Conservation (phyloP, 2,113 vertebrate genomes). For the Tauraco erythrolophus region DNA sequence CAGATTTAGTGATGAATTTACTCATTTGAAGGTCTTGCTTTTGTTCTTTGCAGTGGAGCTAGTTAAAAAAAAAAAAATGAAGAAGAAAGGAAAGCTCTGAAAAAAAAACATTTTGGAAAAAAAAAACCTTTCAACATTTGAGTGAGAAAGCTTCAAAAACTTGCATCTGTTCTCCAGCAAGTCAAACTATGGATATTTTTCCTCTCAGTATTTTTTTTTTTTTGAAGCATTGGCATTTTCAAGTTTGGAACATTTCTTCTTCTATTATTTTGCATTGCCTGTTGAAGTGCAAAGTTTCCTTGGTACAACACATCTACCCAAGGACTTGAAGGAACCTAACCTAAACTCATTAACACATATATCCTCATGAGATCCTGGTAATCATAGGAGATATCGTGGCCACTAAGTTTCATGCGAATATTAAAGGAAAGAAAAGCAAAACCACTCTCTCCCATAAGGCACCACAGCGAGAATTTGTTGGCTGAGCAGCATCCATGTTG, state of each 20-base stretch:
- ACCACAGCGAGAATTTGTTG: background rate
- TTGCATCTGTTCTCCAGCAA: constrained; percentile 14
- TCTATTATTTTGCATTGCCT: background rate
- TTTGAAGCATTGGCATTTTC: background rate
- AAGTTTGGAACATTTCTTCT: background rate
- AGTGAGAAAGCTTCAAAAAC: constrained; percentile 1
- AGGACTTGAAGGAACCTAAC: background rate
- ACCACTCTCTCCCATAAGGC: background rate
- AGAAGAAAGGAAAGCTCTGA: constrained; percentile 12
- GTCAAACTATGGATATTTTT: background rate
- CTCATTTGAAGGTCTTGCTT: background rate
- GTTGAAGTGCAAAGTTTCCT: background rate
- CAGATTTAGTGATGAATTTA: background rate
- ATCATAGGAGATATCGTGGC: background rate
- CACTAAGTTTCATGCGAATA: background rate
- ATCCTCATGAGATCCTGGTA: background rate
- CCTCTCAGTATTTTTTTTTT: background rate
- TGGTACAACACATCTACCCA: background rate
- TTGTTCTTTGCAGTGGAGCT: background rate
- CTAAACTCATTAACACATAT: background rate
- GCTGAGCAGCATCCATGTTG: background rate
- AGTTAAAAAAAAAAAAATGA: background rate
- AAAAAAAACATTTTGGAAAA: background rate
- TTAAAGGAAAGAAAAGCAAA: background rate
- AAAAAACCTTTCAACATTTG: background rate